Evolutionary conservation across 2,888 invertebrate species (phyloP), one percentile per base, ranked within the genome.

Genomic region (Dryadula phaetusa): DNA sequence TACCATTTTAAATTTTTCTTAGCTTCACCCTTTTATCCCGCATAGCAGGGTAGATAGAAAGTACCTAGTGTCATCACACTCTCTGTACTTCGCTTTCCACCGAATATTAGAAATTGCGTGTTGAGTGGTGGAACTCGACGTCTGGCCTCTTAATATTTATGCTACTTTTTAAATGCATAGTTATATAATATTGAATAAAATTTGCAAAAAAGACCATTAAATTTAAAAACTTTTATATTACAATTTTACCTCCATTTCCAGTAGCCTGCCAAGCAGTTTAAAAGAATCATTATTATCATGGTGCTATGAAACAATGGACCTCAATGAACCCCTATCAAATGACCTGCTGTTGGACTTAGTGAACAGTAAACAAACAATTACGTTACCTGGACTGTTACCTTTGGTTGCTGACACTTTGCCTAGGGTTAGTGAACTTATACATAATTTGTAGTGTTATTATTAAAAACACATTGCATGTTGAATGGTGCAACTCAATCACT

Each of bases 331-430:
- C 0, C 69, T 90, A 3, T 72, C 83, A 1, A 90, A 89, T 68
- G 91, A 92, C 18, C 76, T 91, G 1, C 75, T 92, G 0, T 80
- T 85, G 0, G 91, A 90, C 53, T 72, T 92, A 42, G 82, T 90
- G 16, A 84, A 80, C 53, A 85, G 77, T 62, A 91, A 90, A 25
- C 90, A 92, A 69, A 90, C 92, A 0, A 86, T 93, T 68, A 87
- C 88, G 0, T 69, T 91, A 58, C 79, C 87, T 0, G 86, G 84
- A 0, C 76, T 92, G 1, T 79, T 93, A 2, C 84, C 79, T 5
- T 75, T 93, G n/a, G 88, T 90, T 0, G 92, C 92, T 2, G 91
- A 92, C 64, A 93, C 92, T 2, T 74, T 93, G 67, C 93, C 92
- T 0, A 83, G 90, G 79, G 93, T 93, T 70, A 81, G 84, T 77